These are phyloP conservation scores for Ormyrus nitidulus DNA, from an alignment of 2,888 invertebrate species.

Conservation along the genomic window DNA sequence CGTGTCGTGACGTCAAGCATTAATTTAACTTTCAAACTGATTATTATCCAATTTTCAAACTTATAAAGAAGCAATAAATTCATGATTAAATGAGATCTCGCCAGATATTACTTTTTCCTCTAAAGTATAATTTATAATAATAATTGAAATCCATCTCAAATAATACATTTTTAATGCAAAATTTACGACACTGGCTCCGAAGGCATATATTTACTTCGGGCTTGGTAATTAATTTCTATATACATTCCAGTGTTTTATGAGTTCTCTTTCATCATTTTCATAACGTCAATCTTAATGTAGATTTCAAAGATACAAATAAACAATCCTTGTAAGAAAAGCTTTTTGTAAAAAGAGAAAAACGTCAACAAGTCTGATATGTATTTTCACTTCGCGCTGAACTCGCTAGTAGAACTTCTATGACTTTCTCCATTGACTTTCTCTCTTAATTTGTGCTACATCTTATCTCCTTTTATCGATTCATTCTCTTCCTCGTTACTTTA, in stretches of 20 bases:
- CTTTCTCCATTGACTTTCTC: constrained; percentile 55
- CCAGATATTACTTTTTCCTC: constrained; percentile 34
- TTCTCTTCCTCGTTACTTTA: background rate
- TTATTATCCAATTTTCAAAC: constrained; percentile 54
- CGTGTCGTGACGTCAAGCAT: constrained; percentile 35
- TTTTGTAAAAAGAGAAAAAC: constrained; percentile 1
- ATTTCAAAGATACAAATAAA: too few relatives aligned
- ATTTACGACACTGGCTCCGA: too few relatives aligned
- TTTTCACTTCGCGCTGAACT: constrained; percentile 48
- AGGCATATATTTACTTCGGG: too few relatives aligned
- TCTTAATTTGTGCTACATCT: constrained; percentile 16
- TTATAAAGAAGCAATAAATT: constrained; percentile 51
- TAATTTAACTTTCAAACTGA: constrained; percentile 53
- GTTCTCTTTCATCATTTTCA: too few relatives aligned
- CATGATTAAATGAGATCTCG: constrained; percentile 38
- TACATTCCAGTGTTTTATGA: too few relatives aligned
- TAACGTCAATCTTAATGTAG: too few relatives aligned
- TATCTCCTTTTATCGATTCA: constrained; percentile 12
- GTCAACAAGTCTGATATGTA: constrained; percentile 34
- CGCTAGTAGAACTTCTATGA: constrained; percentile 51
- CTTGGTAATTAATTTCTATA: too few relatives aligned
- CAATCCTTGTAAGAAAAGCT: too few relatives aligned
- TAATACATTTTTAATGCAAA: too few relatives aligned
- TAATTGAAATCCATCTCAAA: too few relatives aligned
- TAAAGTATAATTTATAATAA: background rate